Conservation (phyloP, 92 coral and sea anemone genomes). For the Siderastrea radians region DNA sequence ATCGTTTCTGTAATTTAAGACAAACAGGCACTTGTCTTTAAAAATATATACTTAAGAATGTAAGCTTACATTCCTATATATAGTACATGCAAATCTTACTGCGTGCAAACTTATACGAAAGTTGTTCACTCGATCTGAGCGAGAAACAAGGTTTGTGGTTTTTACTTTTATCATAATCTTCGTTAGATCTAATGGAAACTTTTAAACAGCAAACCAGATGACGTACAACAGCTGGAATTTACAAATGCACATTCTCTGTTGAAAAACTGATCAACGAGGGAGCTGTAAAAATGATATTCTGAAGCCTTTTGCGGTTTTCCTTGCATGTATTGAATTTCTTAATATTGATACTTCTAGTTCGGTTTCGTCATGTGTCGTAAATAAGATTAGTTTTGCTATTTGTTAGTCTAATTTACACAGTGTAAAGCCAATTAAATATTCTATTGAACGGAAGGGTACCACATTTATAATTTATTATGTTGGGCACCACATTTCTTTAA, state of each 20-base stretch:
- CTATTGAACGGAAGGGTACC: background rate
- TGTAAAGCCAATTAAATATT: constrained; percentile 9
- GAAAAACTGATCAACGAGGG: background rate
- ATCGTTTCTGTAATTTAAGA: too few relatives aligned
- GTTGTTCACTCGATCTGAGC: background rate
- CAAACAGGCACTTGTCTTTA: too few relatives aligned
- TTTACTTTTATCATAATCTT: background rate
- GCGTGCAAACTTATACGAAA: background rate
- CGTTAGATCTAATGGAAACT: background rate
- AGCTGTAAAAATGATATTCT: too few relatives aligned
- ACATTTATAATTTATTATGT: constrained; percentile 12
- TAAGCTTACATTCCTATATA: background rate
- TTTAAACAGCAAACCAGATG: background rate
- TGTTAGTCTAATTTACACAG: background rate
- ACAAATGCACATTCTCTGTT: background rate
- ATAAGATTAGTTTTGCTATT: too few relatives aligned
- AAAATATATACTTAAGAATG: too few relatives aligned
- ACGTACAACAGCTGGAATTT: background rate
- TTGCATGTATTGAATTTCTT: too few relatives aligned
- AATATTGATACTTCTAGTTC: too few relatives aligned
- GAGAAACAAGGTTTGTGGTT: background rate
- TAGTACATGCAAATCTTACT: background rate
- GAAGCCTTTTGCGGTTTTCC: too few relatives aligned
- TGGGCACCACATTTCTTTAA: background rate
- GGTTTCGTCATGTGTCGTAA: too few relatives aligned